Evolutionary conservation across 2,113 vertebrate genomes (phyloP).

Genomic region (Chauna torquata): DNA sequence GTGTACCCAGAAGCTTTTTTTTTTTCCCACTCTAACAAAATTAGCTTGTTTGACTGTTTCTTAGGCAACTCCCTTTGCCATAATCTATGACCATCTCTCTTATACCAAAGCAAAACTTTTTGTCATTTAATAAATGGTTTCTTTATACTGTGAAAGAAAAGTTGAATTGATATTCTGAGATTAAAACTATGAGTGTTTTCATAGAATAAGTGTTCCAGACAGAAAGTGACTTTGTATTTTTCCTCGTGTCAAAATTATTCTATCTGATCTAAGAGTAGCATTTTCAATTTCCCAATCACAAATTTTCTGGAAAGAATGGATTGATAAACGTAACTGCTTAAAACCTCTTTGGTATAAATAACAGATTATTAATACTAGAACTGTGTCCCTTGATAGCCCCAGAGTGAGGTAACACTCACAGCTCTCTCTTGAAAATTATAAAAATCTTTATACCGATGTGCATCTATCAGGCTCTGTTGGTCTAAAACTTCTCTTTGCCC

Average conservation of each 20-base stretch:
- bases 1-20: background rate
- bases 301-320: background rate
- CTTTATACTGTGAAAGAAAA: background rate
- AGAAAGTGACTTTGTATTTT: background rate
- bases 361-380: background rate
- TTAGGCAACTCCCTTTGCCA: background rate
- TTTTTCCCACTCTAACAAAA: background rate
- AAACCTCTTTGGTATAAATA: background rate
- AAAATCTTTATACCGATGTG: background rate
- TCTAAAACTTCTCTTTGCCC: background rate
- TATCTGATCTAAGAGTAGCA: background rate
- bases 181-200: background rate
- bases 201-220: background rate
- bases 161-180: background rate
- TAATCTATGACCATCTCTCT: background rate
- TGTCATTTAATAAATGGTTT: background rate
- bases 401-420: background rate
- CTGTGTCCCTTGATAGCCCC: background rate
- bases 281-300: background rate
- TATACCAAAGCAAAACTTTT: background rate
- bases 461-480: background rate
- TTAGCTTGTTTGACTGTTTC: background rate
- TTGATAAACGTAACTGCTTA: background rate
- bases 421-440: background rate
- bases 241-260: background rate